phyloP scores from a whole-genome alignment of 2,797 vertebrate genomes.

The Petrocephalus sullivani region DNA sequence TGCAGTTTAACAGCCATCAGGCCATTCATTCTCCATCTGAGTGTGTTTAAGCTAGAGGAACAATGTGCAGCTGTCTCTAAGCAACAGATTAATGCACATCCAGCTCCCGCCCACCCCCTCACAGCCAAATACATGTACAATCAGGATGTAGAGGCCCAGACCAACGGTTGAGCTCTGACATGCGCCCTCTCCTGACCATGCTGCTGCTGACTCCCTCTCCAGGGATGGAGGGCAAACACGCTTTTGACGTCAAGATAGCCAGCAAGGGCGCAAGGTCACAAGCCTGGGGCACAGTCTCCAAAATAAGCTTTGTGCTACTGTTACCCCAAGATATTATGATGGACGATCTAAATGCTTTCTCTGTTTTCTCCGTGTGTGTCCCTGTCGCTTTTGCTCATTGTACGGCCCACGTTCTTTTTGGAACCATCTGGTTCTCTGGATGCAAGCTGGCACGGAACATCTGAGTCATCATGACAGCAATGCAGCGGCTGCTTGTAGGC shows the following conservation, averaged over 20 bases:
- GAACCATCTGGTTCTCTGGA: conserved; percentile 6
- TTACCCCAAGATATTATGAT: background rate
- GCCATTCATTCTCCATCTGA: background rate
- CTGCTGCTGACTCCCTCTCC: background rate
- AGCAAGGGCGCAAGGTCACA: background rate
- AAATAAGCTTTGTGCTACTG: background rate
- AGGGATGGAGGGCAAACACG: background rate
- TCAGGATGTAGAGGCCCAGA: background rate
- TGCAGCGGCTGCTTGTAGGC: background rate
- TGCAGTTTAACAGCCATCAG: background rate
- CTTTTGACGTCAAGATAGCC: background rate
- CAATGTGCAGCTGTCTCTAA: background rate
- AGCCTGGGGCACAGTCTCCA: background rate
- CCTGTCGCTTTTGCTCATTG: background rate
- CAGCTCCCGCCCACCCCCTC: background rate
- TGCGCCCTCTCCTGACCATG: background rate
- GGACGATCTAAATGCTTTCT: background rate
- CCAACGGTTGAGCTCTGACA: background rate
- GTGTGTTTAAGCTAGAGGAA: background rate
- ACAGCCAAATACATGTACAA: background rate
- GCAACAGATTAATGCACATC: background rate
- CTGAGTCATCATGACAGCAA: conserved; percentile 6
- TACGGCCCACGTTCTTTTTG: background rate
- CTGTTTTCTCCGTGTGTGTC: background rate
- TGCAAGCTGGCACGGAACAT: background rate